Base-by-base conservation (phyloP, 1,140 invertebrate genomes). In the Temnothorax nylanderi region DNA sequence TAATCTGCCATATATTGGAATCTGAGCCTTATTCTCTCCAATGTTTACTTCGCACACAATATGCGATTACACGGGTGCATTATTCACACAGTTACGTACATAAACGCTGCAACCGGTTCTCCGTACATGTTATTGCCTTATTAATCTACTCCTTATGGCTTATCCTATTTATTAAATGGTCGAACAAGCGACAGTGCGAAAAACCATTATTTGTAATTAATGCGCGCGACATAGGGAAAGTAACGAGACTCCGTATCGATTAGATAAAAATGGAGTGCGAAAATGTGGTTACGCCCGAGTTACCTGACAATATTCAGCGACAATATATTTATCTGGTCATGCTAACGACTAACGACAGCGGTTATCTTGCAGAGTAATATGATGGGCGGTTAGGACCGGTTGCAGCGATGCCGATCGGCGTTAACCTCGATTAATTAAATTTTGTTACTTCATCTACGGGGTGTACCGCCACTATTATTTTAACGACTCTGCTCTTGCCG, bases 321-420 rank as follows among this genome's bases (percentile, higher is more conserved):
- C 80, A 60, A 74, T 75, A 74, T 75, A 84, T 84, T 75, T 84
- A 84, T 84, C 69, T 84, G 69, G 41, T 26, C 41, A 32, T 44
- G 54, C 80, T 60, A 84, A 84, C 80, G 80, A 84, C 80, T 60
- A 84, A 84, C 80, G 80, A 84, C 69, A 75, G 80, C 80, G 80
- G 54, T 62, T 75, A 84, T 84, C 54, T 84, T 32, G 54, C 44
- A 13, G 56, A 47, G 54, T 84, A 84, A 84, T 60, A 84, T 49
- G 80, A 84, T 75, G 69, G 32, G 80, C 67, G 67, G 80, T 84
- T 60, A 47, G 54, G 44, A 75, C 80, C 80, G 69, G 54, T 84
- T 49, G n/a, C 56, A 34, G 56, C 54, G 26, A 75, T 74, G 26
- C 67, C 80, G 26, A 82, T 84, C 54, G 54, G 69, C 54, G 67